Evolutionary conservation across 2,888 invertebrate species (phyloP).

Genomic region (Ypsolopha scabrella): DNA sequence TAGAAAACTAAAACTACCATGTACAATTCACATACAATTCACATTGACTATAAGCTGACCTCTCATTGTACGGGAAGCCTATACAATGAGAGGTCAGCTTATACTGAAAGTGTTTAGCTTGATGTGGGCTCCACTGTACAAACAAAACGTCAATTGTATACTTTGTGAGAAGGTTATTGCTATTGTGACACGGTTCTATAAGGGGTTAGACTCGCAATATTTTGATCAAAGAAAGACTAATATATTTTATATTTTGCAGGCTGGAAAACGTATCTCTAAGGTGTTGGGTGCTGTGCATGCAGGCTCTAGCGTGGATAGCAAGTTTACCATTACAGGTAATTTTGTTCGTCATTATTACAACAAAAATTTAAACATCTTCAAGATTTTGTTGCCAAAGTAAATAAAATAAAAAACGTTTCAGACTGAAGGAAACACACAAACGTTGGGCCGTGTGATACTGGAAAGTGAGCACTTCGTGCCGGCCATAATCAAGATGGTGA

Average conservation of each 20-base stretch:
- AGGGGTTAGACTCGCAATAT: no score
- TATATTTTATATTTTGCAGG: conserved; percentile 24
- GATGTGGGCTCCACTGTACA: no score
- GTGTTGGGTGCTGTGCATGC: conserved; percentile 84
- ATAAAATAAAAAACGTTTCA: conserved; percentile 11
- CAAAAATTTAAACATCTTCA: not conserved
- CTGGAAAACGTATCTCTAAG: conserved; percentile 62
- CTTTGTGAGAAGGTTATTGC: no score
- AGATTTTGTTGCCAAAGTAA: not conserved
- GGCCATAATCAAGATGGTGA: conserved; percentile 75
- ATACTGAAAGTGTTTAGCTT: no score
- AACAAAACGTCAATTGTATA: no score
- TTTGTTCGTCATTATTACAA: not conserved
- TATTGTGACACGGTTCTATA: no score
- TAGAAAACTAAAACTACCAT: no score
- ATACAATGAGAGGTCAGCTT: no score
- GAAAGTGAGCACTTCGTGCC: conserved; percentile 76
- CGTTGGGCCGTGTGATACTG: conserved; percentile 74
- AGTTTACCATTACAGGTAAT: conserved; percentile 60
- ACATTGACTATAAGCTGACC: no score
- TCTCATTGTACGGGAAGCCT: no score
- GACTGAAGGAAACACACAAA: conserved; percentile 60
- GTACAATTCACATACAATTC: no score
- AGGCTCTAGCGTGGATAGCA: conserved; percentile 79
- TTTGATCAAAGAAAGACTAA: not conserved